Evolutionary conservation across 2,113 vertebrate species (phyloP).

Genomic region (Ochotona princeps): DNA sequence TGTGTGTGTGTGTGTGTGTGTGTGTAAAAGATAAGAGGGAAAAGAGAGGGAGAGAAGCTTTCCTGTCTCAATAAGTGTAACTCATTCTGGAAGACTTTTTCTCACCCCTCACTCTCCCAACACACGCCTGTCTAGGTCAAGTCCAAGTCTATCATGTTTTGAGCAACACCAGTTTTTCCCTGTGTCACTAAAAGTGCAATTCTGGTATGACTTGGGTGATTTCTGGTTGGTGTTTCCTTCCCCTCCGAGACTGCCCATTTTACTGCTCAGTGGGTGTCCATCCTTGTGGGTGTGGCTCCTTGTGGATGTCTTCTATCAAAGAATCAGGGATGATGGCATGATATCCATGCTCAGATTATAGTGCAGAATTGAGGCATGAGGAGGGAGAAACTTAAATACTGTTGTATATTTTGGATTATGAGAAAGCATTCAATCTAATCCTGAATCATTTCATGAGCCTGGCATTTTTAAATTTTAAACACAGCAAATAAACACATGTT

Average conservation of each 20-base stretch:
- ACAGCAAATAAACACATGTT: neutral
- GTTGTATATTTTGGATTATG: neutral
- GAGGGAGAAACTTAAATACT: neutral
- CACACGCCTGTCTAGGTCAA: neutral
- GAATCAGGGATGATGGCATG: neutral
- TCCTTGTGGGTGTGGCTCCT: neutral
- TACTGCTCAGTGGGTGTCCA: neutral
- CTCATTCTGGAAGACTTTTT: neutral
- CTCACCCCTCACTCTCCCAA: neutral
- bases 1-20: no score
- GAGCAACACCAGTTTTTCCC: constrained; percentile 8
- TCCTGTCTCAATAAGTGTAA: neutral
- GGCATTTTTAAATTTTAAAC: constrained; percentile 58
- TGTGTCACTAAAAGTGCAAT: neutral
- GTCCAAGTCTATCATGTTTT: neutral
- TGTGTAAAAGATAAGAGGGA: no score
- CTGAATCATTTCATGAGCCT: neutral
- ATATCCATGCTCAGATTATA: neutral
- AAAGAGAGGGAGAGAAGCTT: neutral
- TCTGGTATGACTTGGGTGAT: neutral
- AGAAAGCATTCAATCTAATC: neutral
- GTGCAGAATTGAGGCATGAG: neutral
- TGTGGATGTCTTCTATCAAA: neutral
- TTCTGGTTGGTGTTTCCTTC: neutral
- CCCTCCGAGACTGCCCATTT: neutral